phyloP scores from a whole-genome alignment of 2,113 vertebrate genomes.

The Phyllostomus discolor region DNA sequence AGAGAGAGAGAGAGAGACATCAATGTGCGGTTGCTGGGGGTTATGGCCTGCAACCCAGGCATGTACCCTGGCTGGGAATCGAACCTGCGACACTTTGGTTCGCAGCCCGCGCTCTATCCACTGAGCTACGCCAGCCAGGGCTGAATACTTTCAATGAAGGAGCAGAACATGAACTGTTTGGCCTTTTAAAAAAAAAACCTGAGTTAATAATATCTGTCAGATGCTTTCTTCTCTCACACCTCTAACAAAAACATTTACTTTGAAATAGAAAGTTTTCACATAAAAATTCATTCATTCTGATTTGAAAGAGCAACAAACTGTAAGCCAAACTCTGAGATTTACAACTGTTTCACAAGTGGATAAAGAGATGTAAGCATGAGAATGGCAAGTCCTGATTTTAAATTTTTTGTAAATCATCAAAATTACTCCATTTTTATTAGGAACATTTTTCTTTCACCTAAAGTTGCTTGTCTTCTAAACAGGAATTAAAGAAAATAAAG shows the following conservation, averaged over 20 bases:
- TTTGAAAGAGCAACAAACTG: background rate
- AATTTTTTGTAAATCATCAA: background rate
- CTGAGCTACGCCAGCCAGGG: too few species aligned
- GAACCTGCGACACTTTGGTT: too few species aligned
- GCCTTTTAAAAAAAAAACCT: background rate
- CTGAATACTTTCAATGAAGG: background rate
- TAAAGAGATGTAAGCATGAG: background rate
- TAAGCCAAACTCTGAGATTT: background rate
- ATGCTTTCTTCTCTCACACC: background rate
- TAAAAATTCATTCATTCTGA: background rate
- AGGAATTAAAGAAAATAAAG: background rate
- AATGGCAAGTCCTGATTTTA: background rate
- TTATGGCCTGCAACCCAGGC: too few species aligned
- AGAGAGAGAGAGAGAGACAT: too few species aligned
- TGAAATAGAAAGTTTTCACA: background rate
- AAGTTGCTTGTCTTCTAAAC: background rate
- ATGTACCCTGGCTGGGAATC: too few species aligned
- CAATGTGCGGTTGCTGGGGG: too few species aligned
- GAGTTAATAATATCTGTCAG: background rate
- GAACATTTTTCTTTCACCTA: background rate
- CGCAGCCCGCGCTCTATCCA: too few species aligned
- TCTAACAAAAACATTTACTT: background rate
- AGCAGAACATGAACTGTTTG: background rate
- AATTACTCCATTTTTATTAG: background rate
- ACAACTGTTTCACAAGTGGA: background rate